These are phyloP conservation scores for Dione juno DNA, from an alignment of 2,888 invertebrate genomes.

Conservation along the genomic window DNA sequence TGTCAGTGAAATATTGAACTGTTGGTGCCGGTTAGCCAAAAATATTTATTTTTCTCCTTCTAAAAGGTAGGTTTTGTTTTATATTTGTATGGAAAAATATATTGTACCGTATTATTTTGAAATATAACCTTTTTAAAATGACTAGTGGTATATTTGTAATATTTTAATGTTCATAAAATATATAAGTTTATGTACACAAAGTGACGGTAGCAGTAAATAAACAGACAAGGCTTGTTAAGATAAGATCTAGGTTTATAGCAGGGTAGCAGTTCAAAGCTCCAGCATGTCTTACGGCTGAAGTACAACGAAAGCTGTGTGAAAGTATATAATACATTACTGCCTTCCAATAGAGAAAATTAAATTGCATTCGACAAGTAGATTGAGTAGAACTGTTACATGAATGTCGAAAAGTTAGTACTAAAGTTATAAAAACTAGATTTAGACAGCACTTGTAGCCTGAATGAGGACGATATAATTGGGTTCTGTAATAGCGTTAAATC, in stretches of 20 bases:
- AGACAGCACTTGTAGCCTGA: conserved; percentile 8
- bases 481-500: conserved; percentile 27
- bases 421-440: conserved; percentile 7
- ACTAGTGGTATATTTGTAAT: neutral
- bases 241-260: conserved; percentile 48
- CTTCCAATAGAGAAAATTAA: conserved; percentile 31
- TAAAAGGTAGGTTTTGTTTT: conserved; percentile 43
- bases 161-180: neutral
- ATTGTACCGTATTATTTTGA: conserved; percentile 11
- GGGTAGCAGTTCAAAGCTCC: conserved; percentile 48
- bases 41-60: conserved; percentile 30
- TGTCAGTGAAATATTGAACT: conserved; percentile 43
- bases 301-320: conserved; percentile 41
- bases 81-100: conserved; percentile 24
- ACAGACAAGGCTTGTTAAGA: conserved; percentile 38
- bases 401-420: conserved; percentile 12
- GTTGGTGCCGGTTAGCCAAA: conserved; percentile 27
- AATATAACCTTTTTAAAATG: conserved; percentile 21
- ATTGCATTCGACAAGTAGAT: neutral
- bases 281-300: conserved; percentile 40
- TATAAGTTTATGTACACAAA: neutral
- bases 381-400: conserved; percentile 3
- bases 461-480: conserved; percentile 23
- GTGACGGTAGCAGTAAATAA: conserved; percentile 34
- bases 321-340: conserved; percentile 35